phyloP scores from a whole-genome alignment of 1,140 invertebrate species.

The Archivesica marissinica region DNA sequence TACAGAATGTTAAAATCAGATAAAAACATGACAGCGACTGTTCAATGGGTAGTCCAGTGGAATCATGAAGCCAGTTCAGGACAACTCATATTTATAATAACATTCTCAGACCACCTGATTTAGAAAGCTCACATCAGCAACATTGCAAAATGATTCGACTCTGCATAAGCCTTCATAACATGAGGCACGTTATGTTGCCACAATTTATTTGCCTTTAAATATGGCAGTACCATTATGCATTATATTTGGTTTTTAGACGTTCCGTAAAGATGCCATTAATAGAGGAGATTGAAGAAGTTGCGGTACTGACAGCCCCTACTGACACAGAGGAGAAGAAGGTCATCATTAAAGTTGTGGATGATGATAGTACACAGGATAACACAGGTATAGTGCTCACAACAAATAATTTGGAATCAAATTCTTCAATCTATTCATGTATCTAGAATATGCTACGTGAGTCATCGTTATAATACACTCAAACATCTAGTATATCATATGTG shows the following conservation, averaged over 20 bases:
- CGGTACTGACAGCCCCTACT: conserved; percentile 17
- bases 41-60: too few species aligned
- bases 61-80: background rate
- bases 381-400: background rate
- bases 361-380: background rate
- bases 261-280: conserved; percentile 53
- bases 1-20: too few species aligned
- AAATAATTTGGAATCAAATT: background rate
- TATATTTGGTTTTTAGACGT: background rate
- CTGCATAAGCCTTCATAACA: background rate
- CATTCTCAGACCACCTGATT: background rate
- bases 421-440: too few species aligned
- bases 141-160: too few species aligned
- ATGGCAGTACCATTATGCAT: background rate
- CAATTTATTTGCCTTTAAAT: background rate
- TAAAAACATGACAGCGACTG: too few species aligned
- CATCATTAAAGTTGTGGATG: conserved; percentile 57
- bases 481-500: too few species aligned
- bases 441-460: too few species aligned
- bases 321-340: conserved; percentile 11
- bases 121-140: background rate
- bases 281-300: conserved; percentile 47
- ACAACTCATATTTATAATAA: background rate
- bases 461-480: too few species aligned
- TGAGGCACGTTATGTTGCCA: background rate